Evolutionary conservation across 2,113 vertebrate genomes (phyloP), one percentile per base, ranked within the genome.

Genomic region (Thomomys bottae): DNA sequence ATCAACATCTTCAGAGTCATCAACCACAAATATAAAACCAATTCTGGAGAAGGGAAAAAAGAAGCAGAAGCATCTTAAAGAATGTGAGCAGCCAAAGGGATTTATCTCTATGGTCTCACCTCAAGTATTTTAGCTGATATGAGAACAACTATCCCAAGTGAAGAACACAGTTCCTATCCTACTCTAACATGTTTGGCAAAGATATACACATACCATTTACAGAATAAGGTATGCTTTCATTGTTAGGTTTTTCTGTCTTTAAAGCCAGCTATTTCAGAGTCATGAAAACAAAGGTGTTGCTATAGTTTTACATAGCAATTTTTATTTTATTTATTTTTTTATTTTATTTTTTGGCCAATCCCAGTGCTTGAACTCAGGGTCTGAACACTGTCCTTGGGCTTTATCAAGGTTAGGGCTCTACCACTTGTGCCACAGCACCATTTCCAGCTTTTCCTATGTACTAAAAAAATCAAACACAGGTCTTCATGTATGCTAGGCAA

Each of bases 1-100:
- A 95, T 99, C 98, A 34, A 99, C 93, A 61, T 99, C 98, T 24
- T 99, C 98, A 0, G 97, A 98, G 61, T 98, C 98, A 21, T 98
- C 98, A 96, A 99, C 99, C 94, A 99, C 99, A 88, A 99, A 99
- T 94, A 99, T 98, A 71, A 99, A 93, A 57, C 99, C 99, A 87
- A 99, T 96, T 95, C 98, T 98, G 94, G 36, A 88, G 45, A 34
- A 24, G 15, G 18, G 68, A 59, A 70, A 70, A 45, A 85, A 87
- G 10, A 87, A 59, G 91, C 96, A 66, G 54, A 70, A 77, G 88
- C 89, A 87, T 81, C 28, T 40, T 76, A 59, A 92, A 82, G 32
- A 67, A 87, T 2, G 61, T 30, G 28, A 63, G 34, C 30, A 78
- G 0, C 61, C 45, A 76, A 93, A 66, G 11, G 17, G 49, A 83